A percentile compares a stretch with the other conserved stretches of the same genome.
Evolutionary conservation across 2,888 invertebrate genomes (phyloP).

Genomic region (Emesis furor): DNA sequence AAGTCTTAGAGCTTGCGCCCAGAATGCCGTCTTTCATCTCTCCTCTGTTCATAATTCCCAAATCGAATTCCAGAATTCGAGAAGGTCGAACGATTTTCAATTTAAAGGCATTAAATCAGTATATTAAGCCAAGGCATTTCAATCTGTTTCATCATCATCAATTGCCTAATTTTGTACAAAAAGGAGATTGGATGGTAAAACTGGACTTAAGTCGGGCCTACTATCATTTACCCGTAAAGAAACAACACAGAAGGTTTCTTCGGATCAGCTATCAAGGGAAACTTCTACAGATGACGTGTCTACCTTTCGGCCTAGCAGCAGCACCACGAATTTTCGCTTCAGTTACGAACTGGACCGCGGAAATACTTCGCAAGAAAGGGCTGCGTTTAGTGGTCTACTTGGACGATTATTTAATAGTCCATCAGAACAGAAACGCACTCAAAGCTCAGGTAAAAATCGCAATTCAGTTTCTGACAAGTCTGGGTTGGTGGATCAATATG

Average conservation of each 20-base stretch:
- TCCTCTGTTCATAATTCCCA: neutral
- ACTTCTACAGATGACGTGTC: conserved; percentile 62
- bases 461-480: conserved; percentile 14
- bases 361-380: conserved; percentile 46
- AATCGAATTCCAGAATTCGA: no score
- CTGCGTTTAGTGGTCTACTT: conserved; percentile 53
- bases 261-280: conserved; percentile 19
- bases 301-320: conserved; percentile 63
- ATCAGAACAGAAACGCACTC: conserved; percentile 24
- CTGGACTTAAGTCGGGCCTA: conserved; percentile 19
- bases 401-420: conserved; percentile 51
- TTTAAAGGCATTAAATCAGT: neutral
- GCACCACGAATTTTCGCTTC: conserved; percentile 62
- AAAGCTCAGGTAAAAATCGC: conserved; percentile 8
- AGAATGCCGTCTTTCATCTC: neutral
- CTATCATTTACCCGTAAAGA: neutral
- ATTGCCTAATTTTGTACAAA: neutral
- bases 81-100: neutral
- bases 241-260: conserved; percentile 22
- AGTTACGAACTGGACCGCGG: conserved; percentile 62
- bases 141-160: neutral
- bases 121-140: neutral
- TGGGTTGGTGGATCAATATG: conserved; percentile 46
- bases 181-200: conserved; percentile 21
- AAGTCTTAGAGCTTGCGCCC: neutral